These are phyloP conservation scores for Halictus rubicundus DNA, from an alignment of 1,140 invertebrate species.

Conservation along the genomic window DNA sequence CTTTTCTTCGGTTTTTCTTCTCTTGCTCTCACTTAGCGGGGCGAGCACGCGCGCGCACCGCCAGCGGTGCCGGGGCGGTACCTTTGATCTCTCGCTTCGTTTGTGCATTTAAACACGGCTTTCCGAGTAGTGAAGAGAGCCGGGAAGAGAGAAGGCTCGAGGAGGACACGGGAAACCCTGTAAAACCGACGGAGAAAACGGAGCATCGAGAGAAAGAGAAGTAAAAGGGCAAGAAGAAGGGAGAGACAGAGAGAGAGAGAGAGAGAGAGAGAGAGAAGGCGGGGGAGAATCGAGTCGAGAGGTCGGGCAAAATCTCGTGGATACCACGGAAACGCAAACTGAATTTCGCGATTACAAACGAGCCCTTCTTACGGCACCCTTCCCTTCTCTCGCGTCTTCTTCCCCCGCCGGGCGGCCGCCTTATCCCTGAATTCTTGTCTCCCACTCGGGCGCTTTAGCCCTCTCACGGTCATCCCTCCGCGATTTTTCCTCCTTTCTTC, in stretches of 20 bases:
- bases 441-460: background rate
- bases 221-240: background rate
- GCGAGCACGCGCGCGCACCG: slow-evolving; percentile 23
- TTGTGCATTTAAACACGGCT: slow-evolving; percentile 77
- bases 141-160: slow-evolving; percentile 19
- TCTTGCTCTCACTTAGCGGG: slow-evolving; percentile 47
- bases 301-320: slow-evolving; percentile 67
- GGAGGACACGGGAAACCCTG: slow-evolving; percentile 34
- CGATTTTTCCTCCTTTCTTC: slow-evolving; percentile 16
- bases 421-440: slow-evolving; percentile 1
- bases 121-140: slow-evolving; percentile 62
- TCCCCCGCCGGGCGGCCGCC: background rate
- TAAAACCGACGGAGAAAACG: slow-evolving; percentile 14
- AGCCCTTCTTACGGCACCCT: slow-evolving; percentile 49
- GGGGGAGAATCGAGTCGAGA: slow-evolving; percentile 62
- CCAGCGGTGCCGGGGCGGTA: slow-evolving; percentile 37
- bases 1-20: slow-evolving; percentile 26
- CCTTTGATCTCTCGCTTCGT: slow-evolving; percentile 77
- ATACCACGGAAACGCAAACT: slow-evolving; percentile 64
- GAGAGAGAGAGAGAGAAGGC: slow-evolving; percentile 48
- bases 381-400: slow-evolving; percentile 3
- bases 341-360: slow-evolving; percentile 71
- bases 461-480: slow-evolving; percentile 23
- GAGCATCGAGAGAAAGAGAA: slow-evolving; percentile 4
- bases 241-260: slow-evolving; percentile 28